These are phyloP conservation scores for Delia radicum DNA, from an alignment of 1,140 invertebrate genomes.

Conservation along the genomic window DNA sequence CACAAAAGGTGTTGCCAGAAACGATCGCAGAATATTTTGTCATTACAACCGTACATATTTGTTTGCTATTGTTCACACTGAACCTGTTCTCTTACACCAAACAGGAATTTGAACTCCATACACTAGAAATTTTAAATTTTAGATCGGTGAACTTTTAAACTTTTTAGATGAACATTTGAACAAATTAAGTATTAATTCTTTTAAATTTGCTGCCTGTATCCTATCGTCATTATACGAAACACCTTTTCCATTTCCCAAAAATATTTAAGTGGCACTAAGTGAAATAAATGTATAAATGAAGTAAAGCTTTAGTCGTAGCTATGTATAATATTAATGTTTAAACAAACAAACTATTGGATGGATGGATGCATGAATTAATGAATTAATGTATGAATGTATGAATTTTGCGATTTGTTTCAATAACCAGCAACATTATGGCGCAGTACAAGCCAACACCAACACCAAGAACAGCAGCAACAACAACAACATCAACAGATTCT, in stretches of 20 bases:
- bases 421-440: background rate
- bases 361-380: background rate
- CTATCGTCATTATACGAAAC: background rate
- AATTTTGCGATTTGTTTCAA: slow-evolving; percentile 23
- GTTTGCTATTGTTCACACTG: too few relatives aligned
- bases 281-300: slow-evolving; percentile 14
- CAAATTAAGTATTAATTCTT: too few relatives aligned
- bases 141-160: too few relatives aligned
- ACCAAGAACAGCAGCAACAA: background rate
- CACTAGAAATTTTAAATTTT: too few relatives aligned
- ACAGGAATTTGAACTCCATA: too few relatives aligned
- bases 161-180: too few relatives aligned
- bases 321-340: background rate
- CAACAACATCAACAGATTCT: background rate
- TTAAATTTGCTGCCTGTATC: background rate
- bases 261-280: background rate
- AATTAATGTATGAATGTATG: slow-evolving; percentile 19
- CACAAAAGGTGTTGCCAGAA: too few relatives aligned
- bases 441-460: background rate
- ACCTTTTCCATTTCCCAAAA: background rate
- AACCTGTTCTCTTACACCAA: too few relatives aligned
- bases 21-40: too few relatives aligned
- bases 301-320: background rate
- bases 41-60: too few relatives aligned
- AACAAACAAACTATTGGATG: background rate